A percentile compares a stretch with the other conserved stretches of the same genome.
Conservation (phyloP, 2,888 invertebrate species). For the Trissonchulus sp. region DNA sequence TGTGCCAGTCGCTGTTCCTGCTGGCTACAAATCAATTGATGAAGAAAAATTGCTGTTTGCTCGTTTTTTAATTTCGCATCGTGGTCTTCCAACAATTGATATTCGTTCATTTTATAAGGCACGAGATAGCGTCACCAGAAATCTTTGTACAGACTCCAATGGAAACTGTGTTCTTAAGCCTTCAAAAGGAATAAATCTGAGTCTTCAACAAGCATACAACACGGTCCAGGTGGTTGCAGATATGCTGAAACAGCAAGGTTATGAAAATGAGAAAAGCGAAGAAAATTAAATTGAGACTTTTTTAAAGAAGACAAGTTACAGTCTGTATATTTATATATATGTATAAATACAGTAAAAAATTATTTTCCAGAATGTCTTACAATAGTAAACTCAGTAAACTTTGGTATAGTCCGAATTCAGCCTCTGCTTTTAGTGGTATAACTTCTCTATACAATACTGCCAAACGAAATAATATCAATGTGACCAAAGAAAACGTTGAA, state of each 20-base stretch:
- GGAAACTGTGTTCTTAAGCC: neutral
- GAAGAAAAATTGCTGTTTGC: neutral
- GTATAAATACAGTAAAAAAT: neutral
- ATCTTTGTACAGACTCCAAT: neutral
- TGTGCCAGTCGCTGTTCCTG: neutral
- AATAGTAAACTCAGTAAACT: neutral
- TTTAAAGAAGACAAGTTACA: neutral
- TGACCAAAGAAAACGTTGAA: neutral
- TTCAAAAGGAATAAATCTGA: neutral
- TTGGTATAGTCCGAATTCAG: conserved; percentile 2
- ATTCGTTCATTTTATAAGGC: neutral
- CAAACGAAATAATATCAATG: neutral
- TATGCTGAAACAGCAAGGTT: neutral
- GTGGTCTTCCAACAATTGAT: neutral
- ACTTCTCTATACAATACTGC: neutral
- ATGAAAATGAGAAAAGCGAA: neutral
- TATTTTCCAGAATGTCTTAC: conserved; percentile 13
- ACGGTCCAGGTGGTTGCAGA: neutral
- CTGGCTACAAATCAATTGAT: neutral
- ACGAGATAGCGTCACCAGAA: neutral
- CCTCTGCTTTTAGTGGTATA: conserved; percentile 2
- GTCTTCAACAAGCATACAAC: neutral
- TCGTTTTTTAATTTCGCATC: neutral
- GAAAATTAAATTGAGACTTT: too few species aligned
- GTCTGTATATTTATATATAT: neutral